Evolutionary conservation across 2,113 vertebrate species (phyloP).

Genomic region (Pomatostomus ruficeps): DNA sequence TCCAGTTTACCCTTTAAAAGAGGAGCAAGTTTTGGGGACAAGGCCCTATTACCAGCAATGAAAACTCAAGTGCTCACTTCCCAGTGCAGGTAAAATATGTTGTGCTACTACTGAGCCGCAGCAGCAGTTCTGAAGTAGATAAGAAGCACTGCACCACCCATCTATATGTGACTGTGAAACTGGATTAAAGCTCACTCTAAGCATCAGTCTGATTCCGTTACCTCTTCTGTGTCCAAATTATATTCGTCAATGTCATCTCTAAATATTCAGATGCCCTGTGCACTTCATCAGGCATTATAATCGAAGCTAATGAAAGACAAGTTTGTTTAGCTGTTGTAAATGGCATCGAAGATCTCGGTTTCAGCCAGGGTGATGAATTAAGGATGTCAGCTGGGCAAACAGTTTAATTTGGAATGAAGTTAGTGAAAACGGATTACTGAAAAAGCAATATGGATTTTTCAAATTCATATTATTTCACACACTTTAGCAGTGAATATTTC

Average conservation of each 20-base stretch:
- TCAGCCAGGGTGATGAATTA: slow-evolving; percentile 1
- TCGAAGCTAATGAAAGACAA: background rate
- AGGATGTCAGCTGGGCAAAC: background rate
- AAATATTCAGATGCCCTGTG: background rate
- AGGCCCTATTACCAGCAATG: background rate
- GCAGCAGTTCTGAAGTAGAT: background rate
- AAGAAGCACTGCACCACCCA: background rate
- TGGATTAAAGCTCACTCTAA: background rate
- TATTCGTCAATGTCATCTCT: background rate
- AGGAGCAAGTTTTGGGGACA: background rate
- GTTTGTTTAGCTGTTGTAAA: slow-evolving; percentile 6
- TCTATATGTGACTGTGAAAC: background rate
- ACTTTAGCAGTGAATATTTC: background rate
- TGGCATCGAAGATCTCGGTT: background rate
- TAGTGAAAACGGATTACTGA: background rate
- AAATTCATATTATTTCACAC: background rate
- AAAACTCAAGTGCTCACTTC: background rate
- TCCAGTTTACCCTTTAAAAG: background rate
- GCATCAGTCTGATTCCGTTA: background rate
- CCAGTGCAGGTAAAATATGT: background rate
- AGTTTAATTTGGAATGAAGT: slow-evolving; percentile 9
- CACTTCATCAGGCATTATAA: background rate
- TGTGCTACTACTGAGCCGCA: background rate
- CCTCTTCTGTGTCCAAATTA: background rate
- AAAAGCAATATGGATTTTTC: background rate